Percentiles rank a stretch among this genome's conserved stretches.
These are phyloP conservation scores for Rhagonycha lutea DNA, from an alignment of 2,888 invertebrate species.

Conservation along the genomic window DNA sequence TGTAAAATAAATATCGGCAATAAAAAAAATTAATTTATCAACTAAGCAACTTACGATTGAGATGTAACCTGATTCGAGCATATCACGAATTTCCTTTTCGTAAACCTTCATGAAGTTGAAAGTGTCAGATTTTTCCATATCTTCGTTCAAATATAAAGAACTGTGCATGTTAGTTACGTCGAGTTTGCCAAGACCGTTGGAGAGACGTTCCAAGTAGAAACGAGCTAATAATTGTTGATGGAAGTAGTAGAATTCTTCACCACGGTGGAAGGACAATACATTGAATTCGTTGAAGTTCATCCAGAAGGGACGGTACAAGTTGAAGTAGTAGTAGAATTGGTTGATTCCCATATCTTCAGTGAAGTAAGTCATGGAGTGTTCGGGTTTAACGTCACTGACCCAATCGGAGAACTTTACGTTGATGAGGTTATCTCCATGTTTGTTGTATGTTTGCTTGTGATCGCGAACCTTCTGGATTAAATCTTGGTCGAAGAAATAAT, in stretches of 20 bases:
- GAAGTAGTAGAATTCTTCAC: constrained; percentile 66
- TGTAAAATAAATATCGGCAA: constrained; percentile 13
- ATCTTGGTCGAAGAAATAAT: constrained; percentile 70
- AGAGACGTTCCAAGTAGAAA: constrained; percentile 76
- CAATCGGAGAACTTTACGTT: background rate
- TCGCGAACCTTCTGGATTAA: constrained; percentile 69
- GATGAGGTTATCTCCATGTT: background rate
- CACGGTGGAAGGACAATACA: constrained; percentile 62
- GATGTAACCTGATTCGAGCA: constrained; percentile 61
- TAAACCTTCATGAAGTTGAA: constrained; percentile 52
- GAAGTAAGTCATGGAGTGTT: constrained; percentile 67
- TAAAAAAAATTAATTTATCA: background rate
- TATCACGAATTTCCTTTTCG: constrained; percentile 62
- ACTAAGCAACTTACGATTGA: constrained; percentile 40
- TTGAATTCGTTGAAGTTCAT: constrained; percentile 61
- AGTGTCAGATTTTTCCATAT: constrained; percentile 50
- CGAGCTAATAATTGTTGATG: constrained; percentile 72
- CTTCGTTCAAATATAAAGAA: constrained; percentile 55
- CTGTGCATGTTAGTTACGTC: constrained; percentile 60
- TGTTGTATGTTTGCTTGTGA: constrained; percentile 59
- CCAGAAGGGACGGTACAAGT: constrained; percentile 68
- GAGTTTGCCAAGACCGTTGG: constrained; percentile 71
- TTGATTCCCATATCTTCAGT: constrained; percentile 74
- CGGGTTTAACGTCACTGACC: constrained; percentile 43
- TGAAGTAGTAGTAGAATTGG: constrained; percentile 65